phyloP scores from a whole-genome alignment of 2,113 vertebrate species.

The Cinclus cinclus region DNA sequence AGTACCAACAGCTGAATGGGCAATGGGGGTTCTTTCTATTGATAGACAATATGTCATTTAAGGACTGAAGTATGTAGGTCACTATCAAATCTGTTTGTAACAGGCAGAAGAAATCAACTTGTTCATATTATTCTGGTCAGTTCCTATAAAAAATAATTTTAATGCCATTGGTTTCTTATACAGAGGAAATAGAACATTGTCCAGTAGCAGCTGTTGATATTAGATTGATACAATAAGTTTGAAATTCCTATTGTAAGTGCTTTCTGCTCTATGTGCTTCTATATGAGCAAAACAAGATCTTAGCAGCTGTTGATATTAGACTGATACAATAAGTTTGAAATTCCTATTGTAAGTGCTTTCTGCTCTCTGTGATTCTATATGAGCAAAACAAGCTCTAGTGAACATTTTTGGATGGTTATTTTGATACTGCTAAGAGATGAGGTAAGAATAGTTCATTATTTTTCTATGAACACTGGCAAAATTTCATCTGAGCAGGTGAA shows the following conservation, averaged over 20 bases:
- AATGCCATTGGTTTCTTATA: not conserved
- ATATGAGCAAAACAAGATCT: not conserved
- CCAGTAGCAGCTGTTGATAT: not conserved
- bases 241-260: not conserved
- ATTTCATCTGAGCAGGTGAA: not conserved
- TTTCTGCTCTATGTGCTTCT: not conserved
- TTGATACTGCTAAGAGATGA: not conserved
- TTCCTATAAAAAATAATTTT: not conserved
- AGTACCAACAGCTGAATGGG: not conserved
- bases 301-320: not conserved
- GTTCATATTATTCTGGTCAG: not conserved
- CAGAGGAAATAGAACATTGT: not conserved
- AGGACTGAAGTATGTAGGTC: not conserved
- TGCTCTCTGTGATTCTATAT: not conserved
- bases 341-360: not conserved
- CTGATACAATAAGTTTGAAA: not conserved
- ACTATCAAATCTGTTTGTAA: not conserved
- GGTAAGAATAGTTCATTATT: not conserved
- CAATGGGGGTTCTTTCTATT: not conserved
- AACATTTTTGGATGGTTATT: not conserved
- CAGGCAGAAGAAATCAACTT: not conserved
- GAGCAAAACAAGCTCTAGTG: not conserved
- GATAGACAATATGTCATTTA: not conserved
- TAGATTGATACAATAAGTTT: not conserved
- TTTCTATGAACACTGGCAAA: not conserved